A percentile compares a stretch with the other conserved stretches of the same genome.
These are phyloP conservation scores for Dromococcyx pavoninus DNA, from an alignment of 2,797 vertebrate genomes.

Conservation along the genomic window DNA sequence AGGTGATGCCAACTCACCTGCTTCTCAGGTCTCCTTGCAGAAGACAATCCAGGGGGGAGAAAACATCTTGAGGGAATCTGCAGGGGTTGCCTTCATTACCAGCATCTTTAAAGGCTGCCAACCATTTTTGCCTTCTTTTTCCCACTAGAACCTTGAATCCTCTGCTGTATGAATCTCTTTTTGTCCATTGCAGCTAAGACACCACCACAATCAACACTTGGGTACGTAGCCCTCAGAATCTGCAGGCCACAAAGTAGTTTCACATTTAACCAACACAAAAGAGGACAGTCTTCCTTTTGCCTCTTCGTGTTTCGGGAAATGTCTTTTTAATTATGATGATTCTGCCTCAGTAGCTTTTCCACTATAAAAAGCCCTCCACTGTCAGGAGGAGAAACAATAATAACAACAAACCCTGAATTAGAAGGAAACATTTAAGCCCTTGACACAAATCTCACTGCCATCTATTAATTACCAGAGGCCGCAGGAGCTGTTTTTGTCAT, in stretches of 20 bases:
- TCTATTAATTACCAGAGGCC: conserved; percentile 46
- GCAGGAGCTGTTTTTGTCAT: neutral
- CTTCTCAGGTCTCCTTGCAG: neutral
- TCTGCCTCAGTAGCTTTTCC: neutral
- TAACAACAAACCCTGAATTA: neutral
- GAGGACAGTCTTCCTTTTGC: neutral
- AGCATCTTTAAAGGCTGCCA: neutral
- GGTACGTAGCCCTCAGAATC: neutral
- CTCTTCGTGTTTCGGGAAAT: neutral
- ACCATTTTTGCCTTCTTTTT: neutral
- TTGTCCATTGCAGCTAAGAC: neutral
- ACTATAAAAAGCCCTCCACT: neutral
- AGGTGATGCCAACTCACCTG: neutral
- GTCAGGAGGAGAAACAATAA: neutral
- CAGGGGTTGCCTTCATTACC: neutral
- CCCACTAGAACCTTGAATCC: neutral
- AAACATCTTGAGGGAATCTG: neutral
- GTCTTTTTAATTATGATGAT: conserved; percentile 56
- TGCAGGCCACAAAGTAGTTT: neutral
- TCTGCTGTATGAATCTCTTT: neutral
- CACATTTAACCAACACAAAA: neutral
- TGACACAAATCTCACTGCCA: neutral
- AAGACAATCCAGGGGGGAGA: neutral
- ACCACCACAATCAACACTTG: neutral
- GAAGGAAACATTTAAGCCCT: neutral